Percentiles rank a stretch among this genome's conserved stretches.
Conservation (phyloP, 2,888 invertebrate genomes). For the Acleris emargana region DNA sequence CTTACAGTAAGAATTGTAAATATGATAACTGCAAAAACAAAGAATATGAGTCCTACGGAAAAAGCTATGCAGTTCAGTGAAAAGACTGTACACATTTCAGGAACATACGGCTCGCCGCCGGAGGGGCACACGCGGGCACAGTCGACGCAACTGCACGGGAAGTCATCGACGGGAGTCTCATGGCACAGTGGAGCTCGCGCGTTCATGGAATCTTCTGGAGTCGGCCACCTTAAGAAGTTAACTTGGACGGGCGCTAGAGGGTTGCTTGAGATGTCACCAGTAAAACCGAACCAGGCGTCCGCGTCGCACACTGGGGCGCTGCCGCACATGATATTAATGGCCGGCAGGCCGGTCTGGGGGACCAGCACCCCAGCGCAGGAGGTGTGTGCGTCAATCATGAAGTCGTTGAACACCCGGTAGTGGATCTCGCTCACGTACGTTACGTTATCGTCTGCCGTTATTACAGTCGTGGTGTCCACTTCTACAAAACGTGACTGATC, state of each 20-base stretch:
- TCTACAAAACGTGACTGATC: constrained; percentile 84
- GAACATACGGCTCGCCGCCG: constrained; percentile 66
- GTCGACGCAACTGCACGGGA: constrained; percentile 91
- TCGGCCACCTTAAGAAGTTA: constrained; percentile 76
- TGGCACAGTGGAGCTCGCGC: constrained; percentile 81
- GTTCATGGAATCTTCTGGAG: constrained; percentile 71
- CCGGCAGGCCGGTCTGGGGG: constrained; percentile 89
- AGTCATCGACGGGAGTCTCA: constrained; percentile 79
- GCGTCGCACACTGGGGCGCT: constrained; percentile 86
- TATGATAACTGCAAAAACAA: constrained; percentile 65
- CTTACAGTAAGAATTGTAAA: constrained; percentile 58
- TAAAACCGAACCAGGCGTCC: constrained; percentile 86
- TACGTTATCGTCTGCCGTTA: constrained; percentile 46
- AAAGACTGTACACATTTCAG: constrained; percentile 81
- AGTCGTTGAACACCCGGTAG: constrained; percentile 82
- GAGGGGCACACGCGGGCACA: constrained; percentile 86
- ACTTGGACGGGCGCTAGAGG: constrained; percentile 86
- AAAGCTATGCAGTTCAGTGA: constrained; percentile 86
- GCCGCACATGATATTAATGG: constrained; percentile 92
- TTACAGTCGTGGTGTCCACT: constrained; percentile 46
- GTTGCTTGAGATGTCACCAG: constrained; percentile 82
- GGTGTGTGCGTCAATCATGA: constrained; percentile 86
- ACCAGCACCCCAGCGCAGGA: constrained; percentile 91
- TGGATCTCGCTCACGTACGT: constrained; percentile 76
- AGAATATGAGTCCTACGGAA: constrained; percentile 82